Conservation (phyloP, 2,888 invertebrate species). For the Platerodrilus igneus region DNA sequence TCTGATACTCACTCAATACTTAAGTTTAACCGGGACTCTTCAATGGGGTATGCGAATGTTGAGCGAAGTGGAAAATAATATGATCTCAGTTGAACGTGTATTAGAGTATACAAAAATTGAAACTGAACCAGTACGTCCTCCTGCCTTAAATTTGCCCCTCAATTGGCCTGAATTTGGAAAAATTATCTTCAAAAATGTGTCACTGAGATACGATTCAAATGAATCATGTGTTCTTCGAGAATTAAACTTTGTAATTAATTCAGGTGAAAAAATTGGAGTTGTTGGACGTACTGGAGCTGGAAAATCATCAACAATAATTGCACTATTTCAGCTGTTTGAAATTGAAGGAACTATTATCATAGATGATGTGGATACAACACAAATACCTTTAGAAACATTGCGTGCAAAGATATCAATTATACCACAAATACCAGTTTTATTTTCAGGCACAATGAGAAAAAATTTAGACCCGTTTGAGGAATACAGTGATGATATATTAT, state of each 20-base stretch:
- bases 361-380: conserved; percentile 66
- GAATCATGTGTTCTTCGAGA: conserved; percentile 65
- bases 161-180: conserved; percentile 61
- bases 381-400: conserved; percentile 72
- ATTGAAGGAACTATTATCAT: conserved; percentile 72
- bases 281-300: conserved; percentile 88
- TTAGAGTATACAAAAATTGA: conserved; percentile 72
- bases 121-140: conserved; percentile 60
- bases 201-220: conserved; percentile 58
- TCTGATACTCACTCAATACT: conserved; percentile 65
- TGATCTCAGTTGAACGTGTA: conserved; percentile 79
- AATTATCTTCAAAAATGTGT: conserved; percentile 58
- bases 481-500: conserved; percentile 66
- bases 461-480: conserved; percentile 82
- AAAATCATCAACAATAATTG: conserved; percentile 77
- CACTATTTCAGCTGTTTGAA: conserved; percentile 77
- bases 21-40: conserved; percentile 73
- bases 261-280: conserved; percentile 72
- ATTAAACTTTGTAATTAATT: conserved; percentile 58
- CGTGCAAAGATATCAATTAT: conserved; percentile 83
- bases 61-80: conserved; percentile 71
- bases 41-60: conserved; percentile 76
- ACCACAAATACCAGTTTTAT: conserved; percentile 86
- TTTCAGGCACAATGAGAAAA: conserved; percentile 76
- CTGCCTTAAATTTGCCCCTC: too few relatives aligned